Evolutionary conservation across 2,797 vertebrate genomes (phyloP).

Genomic region (Meda fulgida): DNA sequence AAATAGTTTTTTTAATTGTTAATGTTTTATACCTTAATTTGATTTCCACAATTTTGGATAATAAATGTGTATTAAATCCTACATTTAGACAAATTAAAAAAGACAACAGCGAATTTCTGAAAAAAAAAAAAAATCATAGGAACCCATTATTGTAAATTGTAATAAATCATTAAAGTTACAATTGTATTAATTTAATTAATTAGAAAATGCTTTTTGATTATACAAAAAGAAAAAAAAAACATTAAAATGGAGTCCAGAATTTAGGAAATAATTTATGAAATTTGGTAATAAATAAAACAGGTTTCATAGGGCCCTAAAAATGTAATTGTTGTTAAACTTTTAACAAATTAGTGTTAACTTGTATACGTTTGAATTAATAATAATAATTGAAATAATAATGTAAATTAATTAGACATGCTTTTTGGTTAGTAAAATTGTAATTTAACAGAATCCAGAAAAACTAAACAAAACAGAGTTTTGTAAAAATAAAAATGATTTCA

Average conservation of each 20-base stretch:
- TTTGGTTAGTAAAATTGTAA: background rate
- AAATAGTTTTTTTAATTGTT: too few species aligned
- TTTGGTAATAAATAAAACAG: background rate
- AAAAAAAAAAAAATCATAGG: background rate
- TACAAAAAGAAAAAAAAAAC: background rate
- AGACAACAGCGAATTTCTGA: too few species aligned
- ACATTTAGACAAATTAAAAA: background rate
- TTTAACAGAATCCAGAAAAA: background rate
- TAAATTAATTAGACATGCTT: background rate
- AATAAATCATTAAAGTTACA: background rate
- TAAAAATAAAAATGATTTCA: background rate
- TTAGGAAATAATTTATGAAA: background rate
- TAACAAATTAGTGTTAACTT: background rate
- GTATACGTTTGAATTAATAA: background rate
- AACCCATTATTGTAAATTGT: background rate
- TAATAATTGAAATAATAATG: too few species aligned
- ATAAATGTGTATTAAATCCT: background rate
- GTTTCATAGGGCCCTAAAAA: background rate
- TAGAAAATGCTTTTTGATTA: background rate
- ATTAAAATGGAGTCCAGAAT: background rate
- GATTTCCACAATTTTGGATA: too few species aligned
- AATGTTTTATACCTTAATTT: too few species aligned
- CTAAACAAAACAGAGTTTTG: background rate
- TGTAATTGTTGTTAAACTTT: background rate
- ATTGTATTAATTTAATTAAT: background rate